Evolutionary conservation across 92 coral and sea anemone species (phyloP).

Genomic region (Phenganax subtilis): DNA sequence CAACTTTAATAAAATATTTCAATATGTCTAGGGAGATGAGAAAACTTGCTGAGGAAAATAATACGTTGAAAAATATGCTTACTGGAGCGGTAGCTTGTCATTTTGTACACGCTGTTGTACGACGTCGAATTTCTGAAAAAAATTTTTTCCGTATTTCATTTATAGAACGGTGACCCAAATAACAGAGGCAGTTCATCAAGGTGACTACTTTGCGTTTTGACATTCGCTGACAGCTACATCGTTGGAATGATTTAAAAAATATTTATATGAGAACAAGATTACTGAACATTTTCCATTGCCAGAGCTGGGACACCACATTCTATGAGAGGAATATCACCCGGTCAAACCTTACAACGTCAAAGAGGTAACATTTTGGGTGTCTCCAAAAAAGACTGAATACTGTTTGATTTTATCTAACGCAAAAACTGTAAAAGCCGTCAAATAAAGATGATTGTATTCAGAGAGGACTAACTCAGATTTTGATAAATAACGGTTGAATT

Average conservation of each 20-base stretch:
- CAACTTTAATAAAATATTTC: neutral
- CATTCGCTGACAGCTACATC: too few relatives aligned
- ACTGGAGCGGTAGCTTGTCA: neutral
- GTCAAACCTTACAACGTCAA: conserved; percentile 28
- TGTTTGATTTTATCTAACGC: neutral
- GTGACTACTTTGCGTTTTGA: neutral
- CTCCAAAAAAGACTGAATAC: neutral
- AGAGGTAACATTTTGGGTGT: conserved; percentile 11
- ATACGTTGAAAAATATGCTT: conserved; percentile 49
- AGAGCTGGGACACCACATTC: conserved; percentile 22
- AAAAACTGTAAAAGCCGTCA: too few relatives aligned
- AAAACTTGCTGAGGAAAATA: conserved; percentile 64
- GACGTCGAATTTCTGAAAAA: neutral
- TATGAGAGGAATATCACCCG: conserved; percentile 37
- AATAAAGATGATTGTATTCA: too few relatives aligned
- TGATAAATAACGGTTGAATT: too few relatives aligned
- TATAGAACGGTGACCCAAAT: conserved; percentile 32
- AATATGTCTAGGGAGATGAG: conserved; percentile 48
- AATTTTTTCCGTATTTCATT: neutral
- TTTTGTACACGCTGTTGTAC: neutral
- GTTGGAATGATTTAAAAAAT: too few relatives aligned
- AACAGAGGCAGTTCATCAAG: conserved; percentile 25
- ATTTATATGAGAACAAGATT: neutral
- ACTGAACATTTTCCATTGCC: neutral
- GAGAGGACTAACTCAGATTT: too few relatives aligned